phyloP scores from a whole-genome alignment of 1,140 invertebrate genomes.

The Cephus cinctus region DNA sequence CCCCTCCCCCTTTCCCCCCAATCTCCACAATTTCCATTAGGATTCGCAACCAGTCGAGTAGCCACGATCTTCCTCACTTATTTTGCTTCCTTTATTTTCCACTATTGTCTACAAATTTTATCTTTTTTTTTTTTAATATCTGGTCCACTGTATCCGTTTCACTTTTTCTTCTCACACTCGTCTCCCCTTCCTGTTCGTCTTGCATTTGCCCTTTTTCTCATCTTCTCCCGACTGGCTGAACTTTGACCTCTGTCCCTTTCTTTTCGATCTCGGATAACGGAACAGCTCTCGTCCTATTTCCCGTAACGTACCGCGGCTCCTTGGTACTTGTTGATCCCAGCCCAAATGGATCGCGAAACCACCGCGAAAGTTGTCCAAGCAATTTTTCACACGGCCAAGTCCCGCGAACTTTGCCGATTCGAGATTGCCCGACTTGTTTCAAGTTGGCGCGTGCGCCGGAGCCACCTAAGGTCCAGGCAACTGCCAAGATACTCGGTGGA shows the following conservation, averaged over 20 bases:
- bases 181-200: conserved; percentile 1
- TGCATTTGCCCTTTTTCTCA: neutral
- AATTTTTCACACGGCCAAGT: conserved; percentile 49
- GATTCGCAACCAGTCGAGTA: neutral
- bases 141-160: neutral
- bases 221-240: neutral
- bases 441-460: conserved; percentile 29
- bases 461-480: too few species aligned
- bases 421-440: conserved; percentile 44
- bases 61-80: neutral
- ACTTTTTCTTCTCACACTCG: neutral
- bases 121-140: neutral
- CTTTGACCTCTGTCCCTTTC: too few species aligned
- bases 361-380: conserved; percentile 35
- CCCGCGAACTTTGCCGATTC: conserved; percentile 42
- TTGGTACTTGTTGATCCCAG: conserved; percentile 43
- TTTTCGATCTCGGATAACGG: too few species aligned
- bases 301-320: too few species aligned
- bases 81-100: conserved; percentile 6
- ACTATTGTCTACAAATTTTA: neutral
- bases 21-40: conserved; percentile 1
- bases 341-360: conserved; percentile 35
- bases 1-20: conserved; percentile 13
- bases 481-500: too few species aligned
- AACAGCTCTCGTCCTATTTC: too few species aligned